These are phyloP conservation scores for Hemibagrus guttatus DNA, from an alignment of 2,797 vertebrate species.

Conservation along the genomic window DNA sequence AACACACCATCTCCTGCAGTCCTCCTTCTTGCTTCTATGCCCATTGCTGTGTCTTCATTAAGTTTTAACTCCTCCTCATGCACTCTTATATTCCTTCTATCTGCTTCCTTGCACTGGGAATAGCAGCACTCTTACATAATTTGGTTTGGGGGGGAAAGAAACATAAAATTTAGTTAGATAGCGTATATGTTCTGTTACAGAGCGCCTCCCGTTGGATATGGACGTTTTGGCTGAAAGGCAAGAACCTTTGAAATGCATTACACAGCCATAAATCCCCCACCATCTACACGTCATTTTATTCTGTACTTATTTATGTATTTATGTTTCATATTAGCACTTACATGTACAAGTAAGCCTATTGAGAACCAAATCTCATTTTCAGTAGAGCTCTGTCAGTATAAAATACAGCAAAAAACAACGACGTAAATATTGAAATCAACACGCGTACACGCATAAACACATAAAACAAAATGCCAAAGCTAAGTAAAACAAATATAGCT, in stretches of 20 bases:
- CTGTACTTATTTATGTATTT: slow-evolving; percentile 26
- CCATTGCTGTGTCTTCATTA: slow-evolving; percentile 45
- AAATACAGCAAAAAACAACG: slow-evolving; percentile 29
- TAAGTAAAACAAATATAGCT: slow-evolving; percentile 30
- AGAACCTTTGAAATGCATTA: slow-evolving; percentile 14
- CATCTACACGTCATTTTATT: slow-evolving; percentile 14
- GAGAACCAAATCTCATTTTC: slow-evolving; percentile 26
- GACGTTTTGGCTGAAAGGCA: background rate
- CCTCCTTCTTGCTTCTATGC: background rate
- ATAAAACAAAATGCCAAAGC: slow-evolving; percentile 37
- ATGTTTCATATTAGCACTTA: slow-evolving; percentile 17
- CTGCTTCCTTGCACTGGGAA: slow-evolving; percentile 40
- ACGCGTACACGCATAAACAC: slow-evolving; percentile 13
- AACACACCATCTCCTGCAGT: slow-evolving; percentile 47
- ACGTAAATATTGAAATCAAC: slow-evolving; percentile 31
- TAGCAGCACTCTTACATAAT: slow-evolving; percentile 43
- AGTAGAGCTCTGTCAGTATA: slow-evolving; percentile 15
- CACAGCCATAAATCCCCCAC: background rate
- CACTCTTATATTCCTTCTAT: slow-evolving; percentile 43
- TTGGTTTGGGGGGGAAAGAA: background rate
- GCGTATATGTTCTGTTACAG: slow-evolving; percentile 7
- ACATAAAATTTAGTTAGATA: slow-evolving; percentile 8
- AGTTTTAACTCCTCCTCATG: slow-evolving; percentile 48
- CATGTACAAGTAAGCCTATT: slow-evolving; percentile 18
- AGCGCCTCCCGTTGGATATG: slow-evolving; percentile 12